Evolutionary conservation across 2,888 invertebrate species (phyloP).

Genomic region (Epinotia demarniana): DNA sequence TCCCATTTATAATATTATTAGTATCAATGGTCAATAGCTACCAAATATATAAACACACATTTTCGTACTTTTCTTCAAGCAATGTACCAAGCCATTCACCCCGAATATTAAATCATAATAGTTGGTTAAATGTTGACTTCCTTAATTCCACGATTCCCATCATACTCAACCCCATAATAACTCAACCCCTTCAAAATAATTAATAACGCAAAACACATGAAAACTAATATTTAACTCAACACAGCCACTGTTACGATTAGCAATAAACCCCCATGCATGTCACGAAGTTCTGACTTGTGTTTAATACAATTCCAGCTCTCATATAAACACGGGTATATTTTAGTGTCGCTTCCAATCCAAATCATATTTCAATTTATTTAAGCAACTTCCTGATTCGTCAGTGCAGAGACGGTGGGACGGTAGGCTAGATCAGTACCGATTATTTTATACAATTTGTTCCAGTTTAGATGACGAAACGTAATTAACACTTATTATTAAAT

Average conservation of each 20-base stretch:
- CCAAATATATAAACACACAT: too few species aligned
- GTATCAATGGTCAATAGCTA: too few species aligned
- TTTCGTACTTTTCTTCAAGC: too few species aligned
- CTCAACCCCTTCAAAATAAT: background rate
- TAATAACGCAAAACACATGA: constrained; percentile 5
- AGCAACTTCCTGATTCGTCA: too few species aligned
- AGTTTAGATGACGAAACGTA: too few species aligned
- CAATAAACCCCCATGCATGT: constrained; percentile 6
- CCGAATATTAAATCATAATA: too few species aligned
- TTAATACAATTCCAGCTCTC: constrained; percentile 32
- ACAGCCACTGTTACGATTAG: constrained; percentile 6
- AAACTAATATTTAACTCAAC: constrained; percentile 4
- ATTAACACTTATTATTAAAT: too few species aligned
- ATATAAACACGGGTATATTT: constrained; percentile 9
- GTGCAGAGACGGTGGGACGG: too few species aligned
- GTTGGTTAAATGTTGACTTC: background rate
- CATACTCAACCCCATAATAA: background rate
- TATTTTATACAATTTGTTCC: too few species aligned
- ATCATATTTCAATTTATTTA: background rate
- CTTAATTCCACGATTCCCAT: background rate
- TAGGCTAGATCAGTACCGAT: too few species aligned
- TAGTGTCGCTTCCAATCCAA: background rate
- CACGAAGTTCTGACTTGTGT: constrained; percentile 14
- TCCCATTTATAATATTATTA: too few species aligned
- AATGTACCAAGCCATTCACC: too few species aligned